Evolutionary conservation across 2,113 vertebrate species (phyloP).

Genomic region (Noturus placidus): DNA sequence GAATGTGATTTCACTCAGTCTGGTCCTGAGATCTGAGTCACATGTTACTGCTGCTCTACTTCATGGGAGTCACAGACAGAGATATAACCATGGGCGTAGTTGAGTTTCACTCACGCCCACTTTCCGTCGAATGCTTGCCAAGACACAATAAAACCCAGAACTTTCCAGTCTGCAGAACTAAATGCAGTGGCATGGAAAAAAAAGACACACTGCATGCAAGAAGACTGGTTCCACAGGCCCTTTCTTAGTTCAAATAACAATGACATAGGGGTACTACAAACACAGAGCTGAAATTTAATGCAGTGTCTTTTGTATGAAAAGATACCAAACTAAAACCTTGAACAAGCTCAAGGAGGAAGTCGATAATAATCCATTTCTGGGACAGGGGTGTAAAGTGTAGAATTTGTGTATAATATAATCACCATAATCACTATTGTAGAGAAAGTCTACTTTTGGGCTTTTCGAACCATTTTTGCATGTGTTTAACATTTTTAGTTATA

Average conservation of each 20-base stretch:
- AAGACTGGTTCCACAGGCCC: conserved; percentile 20
- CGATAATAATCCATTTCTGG: neutral
- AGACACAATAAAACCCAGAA: conserved; percentile 56
- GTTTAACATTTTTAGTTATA: neutral
- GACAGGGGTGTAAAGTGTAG: neutral
- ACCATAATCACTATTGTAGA: neutral
- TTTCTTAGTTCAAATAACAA: conserved; percentile 23
- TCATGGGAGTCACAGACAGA: conserved; percentile 54
- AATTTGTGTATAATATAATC: neutral
- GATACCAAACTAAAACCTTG: neutral
- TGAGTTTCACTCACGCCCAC: conserved; percentile 48
- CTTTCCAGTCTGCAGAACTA: conserved; percentile 50
- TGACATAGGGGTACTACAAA: conserved; percentile 20
- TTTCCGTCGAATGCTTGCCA: conserved; percentile 40
- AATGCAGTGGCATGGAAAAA: conserved; percentile 29
- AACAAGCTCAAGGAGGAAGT: conserved; percentile 1
- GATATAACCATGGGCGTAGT: conserved; percentile 61
- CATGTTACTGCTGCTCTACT: conserved; percentile 56
- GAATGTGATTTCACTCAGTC: conserved; percentile 38
- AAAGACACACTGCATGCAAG: neutral
- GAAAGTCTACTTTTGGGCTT: neutral
- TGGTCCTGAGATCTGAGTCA: conserved; percentile 53
- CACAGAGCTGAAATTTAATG: conserved; percentile 5
- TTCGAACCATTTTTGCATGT: neutral
- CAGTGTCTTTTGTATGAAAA: conserved; percentile 18